These are phyloP conservation scores for Hippopotamus amphibius DNA, from an alignment of 2,113 vertebrate species.

Conservation along the genomic window DNA sequence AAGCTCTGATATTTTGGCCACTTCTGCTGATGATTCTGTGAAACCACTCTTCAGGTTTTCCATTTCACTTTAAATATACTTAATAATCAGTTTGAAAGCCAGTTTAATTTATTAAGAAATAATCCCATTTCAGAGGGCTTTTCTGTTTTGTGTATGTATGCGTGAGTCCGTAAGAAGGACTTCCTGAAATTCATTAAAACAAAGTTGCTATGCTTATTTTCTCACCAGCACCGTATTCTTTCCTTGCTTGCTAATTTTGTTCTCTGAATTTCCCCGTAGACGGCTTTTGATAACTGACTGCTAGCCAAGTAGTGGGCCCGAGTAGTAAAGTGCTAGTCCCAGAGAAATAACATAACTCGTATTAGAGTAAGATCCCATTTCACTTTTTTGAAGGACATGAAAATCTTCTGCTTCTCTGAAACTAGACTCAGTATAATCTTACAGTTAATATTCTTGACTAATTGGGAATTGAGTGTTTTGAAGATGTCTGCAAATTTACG, in stretches of 20 bases:
- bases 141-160: background rate
- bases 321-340: background rate
- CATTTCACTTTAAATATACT: background rate
- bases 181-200: slow-evolving; percentile 5
- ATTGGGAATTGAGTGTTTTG: background rate
- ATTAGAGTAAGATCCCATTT: background rate
- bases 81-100: background rate
- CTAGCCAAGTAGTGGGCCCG: background rate
- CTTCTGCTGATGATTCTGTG: background rate
- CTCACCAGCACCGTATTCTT: background rate
- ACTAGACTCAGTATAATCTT: background rate
- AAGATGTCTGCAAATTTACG: background rate
- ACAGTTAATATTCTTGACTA: background rate
- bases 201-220: background rate
- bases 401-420: background rate
- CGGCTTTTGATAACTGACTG: slow-evolving; percentile 58
- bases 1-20: slow-evolving; percentile 24
- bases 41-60: background rate
- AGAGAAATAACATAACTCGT: background rate
- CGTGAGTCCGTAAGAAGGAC: background rate
- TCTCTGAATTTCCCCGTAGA: slow-evolving; percentile 55
- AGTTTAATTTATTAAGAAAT: background rate
- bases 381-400: background rate
- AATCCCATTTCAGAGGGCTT: background rate
- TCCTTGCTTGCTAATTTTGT: slow-evolving; percentile 50